phyloP scores from a whole-genome alignment of 35 echinoderm and acorn worm species.

The Amphiura filiformis region DNA sequence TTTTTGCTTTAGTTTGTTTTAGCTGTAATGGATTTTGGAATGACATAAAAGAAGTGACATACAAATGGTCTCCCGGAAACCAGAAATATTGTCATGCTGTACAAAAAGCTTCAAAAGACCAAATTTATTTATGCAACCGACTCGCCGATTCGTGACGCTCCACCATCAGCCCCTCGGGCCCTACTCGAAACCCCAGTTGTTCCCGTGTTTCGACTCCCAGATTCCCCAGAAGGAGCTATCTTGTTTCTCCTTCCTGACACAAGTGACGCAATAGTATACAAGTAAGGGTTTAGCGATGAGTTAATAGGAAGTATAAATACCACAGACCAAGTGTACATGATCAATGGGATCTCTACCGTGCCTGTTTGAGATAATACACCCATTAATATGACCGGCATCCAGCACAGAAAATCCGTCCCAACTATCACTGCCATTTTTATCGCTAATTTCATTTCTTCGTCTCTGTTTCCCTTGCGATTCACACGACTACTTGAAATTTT shows the following conservation, averaged over 20 bases:
- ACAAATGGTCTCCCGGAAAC: no score
- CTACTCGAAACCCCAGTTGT: no score
- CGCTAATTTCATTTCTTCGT: constrained; percentile 69
- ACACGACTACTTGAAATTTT: constrained; percentile 19
- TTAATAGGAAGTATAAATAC: constrained; percentile 75
- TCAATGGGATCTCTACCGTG: constrained; percentile 23
- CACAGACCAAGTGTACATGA: constrained; percentile 66
- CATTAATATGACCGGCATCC: constrained; percentile 76
- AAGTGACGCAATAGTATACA: constrained; percentile 43
- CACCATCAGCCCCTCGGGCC: no score
- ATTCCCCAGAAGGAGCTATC: no score
- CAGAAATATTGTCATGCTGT: no score
- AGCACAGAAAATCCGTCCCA: constrained; percentile 70
- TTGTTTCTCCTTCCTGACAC: neutral
- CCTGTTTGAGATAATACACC: constrained; percentile 44
- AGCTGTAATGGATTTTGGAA: no score
- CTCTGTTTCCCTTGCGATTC: neutral
- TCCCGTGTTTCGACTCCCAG: no score
- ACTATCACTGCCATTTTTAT: constrained; percentile 69
- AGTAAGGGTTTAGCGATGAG: constrained; percentile 68
- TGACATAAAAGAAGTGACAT: no score
- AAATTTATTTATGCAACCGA: no score
- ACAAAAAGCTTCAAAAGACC: no score
- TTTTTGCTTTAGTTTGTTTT: no score
- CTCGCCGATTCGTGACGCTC: no score